Base-by-base conservation (phyloP, 2,113 vertebrate genomes). In the Ia io region DNA sequence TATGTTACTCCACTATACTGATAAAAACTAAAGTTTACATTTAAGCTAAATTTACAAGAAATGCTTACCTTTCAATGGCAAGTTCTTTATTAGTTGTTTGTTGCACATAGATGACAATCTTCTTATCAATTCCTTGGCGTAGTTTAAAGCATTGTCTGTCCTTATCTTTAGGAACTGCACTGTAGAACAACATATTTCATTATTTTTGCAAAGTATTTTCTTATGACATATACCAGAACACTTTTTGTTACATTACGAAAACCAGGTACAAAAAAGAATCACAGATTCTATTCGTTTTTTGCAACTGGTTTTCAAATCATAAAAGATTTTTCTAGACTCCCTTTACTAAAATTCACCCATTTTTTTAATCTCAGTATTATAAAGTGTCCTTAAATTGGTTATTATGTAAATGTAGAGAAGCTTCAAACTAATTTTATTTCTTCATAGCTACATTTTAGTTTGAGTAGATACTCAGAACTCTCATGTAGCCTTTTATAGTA, bases 101-200 rank as follows among this genome's bases (percentile, higher is more conserved):
- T 82, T 99, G 99, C 51, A 99, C 99, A 30, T 99, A 99, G 93
- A 99, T 99, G 92, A 99, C 99, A 83, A 99, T 99, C 98, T 99
- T 99, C 98, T 99, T 99, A 98, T 99, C 99, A 97, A 99, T 99
- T 73, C 99, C 99, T 47, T 99, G 99, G 65, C 99, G 99, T 25
- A 99, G 98, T 97, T 99, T 99, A 98, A 99, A 99, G 98, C 99
- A 99, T 92, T 99, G 99, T 92, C 99, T 99, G 98, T 99, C 99
- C 96, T 99, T 99, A 98, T 99, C 99, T 98, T 99, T 99, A 61
- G 99, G 99, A 76, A 99, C 99, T 23, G 99, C 99, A 94, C 99
- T 99, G 97, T 97, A 93, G 71, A 96, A 37, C 79, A 96, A 95
- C 5, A 93, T 5, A 18, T 84, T 96, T 93, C 51, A 96, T 95